Percentiles rank a stretch among this genome's conserved stretches.
Conservation (phyloP, 2,797 vertebrate species). For the Gallinago nigripennis region DNA sequence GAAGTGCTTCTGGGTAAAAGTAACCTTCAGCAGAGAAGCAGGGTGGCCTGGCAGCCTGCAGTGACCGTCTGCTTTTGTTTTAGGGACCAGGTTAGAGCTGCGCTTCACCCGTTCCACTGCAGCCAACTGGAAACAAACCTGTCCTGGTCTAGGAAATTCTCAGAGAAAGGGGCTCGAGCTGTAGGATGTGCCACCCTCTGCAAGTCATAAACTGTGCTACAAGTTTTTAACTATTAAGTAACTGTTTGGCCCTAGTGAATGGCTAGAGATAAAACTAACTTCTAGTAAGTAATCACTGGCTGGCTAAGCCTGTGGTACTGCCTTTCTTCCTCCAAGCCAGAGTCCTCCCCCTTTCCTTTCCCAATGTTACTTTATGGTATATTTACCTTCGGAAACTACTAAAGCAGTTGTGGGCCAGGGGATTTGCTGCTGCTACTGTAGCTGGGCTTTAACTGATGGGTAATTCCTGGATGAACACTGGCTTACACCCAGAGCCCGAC, state of each 20-base stretch:
- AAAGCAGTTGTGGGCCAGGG: background rate
- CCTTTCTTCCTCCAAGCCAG: background rate
- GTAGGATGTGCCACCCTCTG: background rate
- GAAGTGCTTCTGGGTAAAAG: background rate
- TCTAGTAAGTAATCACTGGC: background rate
- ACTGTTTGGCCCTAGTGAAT: background rate
- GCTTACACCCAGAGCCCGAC: background rate
- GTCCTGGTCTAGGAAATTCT: background rate
- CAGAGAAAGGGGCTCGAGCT: background rate
- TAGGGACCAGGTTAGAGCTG: background rate
- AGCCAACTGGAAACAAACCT: background rate
- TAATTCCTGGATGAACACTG: background rate
- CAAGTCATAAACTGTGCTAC: background rate
- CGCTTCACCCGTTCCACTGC: background rate
- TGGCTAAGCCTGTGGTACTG: background rate
- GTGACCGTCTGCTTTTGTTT: background rate
- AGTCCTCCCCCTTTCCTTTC: background rate
- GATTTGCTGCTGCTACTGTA: background rate
- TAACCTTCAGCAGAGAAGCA: background rate
- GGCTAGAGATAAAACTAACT: background rate
- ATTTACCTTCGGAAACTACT: background rate
- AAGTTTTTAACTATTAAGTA: background rate
- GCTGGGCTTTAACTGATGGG: background rate
- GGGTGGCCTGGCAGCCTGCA: background rate
- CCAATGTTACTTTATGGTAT: background rate